Percentiles rank a stretch among this genome's conserved stretches.
These are phyloP conservation scores for Gadus chalcogrammus DNA, from an alignment of 2,113 vertebrate species.

Conservation along the genomic window DNA sequence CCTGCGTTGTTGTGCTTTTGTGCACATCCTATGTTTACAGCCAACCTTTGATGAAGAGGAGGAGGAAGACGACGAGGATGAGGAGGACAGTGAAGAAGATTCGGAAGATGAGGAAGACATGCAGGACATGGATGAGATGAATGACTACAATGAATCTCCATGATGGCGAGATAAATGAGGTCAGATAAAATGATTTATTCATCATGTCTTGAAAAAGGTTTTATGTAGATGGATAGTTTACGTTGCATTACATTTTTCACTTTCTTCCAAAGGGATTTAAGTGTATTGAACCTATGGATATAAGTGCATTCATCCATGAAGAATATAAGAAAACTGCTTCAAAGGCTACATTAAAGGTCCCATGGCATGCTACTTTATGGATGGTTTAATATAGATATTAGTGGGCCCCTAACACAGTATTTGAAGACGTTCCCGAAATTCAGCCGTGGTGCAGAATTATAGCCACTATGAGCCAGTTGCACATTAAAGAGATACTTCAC, in stretches of 20 bases:
- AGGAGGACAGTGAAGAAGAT: slow-evolving; percentile 95
- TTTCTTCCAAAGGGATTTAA: too few species aligned
- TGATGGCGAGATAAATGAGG: slow-evolving; percentile 95
- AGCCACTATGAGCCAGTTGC: too few species aligned
- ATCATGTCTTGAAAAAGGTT: not conserved
- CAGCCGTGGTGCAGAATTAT: too few species aligned
- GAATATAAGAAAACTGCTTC: too few species aligned
- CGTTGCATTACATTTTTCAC: not conserved
- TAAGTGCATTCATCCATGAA: too few species aligned
- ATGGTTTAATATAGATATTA: too few species aligned
- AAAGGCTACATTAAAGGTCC: too few species aligned
- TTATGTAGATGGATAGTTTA: not conserved
- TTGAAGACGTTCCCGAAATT: too few species aligned
- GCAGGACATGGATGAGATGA: slow-evolving; percentile 99
- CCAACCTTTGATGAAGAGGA: slow-evolving; percentile 87
- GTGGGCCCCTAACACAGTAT: too few species aligned
- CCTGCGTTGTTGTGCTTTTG: not conserved
- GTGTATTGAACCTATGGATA: too few species aligned
- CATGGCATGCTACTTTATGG: too few species aligned
- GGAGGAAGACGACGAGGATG: slow-evolving; percentile 94
- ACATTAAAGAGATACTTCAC: too few species aligned
- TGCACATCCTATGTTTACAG: slow-evolving; percentile 25
- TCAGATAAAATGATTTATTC: slow-evolving; percentile 3
- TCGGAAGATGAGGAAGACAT: slow-evolving; percentile 97
- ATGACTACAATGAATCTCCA: slow-evolving; percentile 94